Base-by-base conservation (phyloP, 2,888 invertebrate genomes). In the Bellardia pandia region DNA sequence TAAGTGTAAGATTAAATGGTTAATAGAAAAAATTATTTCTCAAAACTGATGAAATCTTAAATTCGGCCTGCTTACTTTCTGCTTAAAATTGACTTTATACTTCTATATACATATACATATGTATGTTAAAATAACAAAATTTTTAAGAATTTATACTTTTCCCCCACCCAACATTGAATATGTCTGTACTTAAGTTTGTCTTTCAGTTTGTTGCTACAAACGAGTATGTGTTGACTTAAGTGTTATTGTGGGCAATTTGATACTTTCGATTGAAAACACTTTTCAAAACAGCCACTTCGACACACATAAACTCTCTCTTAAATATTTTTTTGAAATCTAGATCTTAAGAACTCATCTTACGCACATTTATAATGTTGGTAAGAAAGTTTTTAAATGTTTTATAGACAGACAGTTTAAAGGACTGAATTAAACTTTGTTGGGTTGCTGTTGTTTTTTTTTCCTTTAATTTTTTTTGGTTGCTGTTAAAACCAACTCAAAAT, bases 241-340 rank as follows among this genome's bases (percentile, higher is more conserved):
- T 92, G 91, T 91, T 91, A 91, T 91, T 92, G 90, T 90, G 91
- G 91, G 92, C 91, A 91, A 92, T 92, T 92, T 90, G 90, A 92
- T 91, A 92, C 91, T 91, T 91, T 91, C 91, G 91, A 91, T 91
- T 91, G 91, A 91, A 90, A 90, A 91, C 91, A 42, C 8, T 37
- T 78, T 62, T 5, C 56, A 71, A 40, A 23, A 56, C 42, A 53
- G 51, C 30, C 33, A 13, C 23, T 42, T 9, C 14, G 14, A n/a
- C 37, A 53, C 53, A 58, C 89, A 33, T 2, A 30, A 4, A 48
- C 51, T 51, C n/a, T 51, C n/a, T n/a, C 5, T n/a, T 14, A 81
- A 91, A 90, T 90, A 90, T 91, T 37, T 51, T 91, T 90, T 90
- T 23, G 0, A 23, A 42, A 58, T 66, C 40, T 56, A 16, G 68